phyloP scores from a whole-genome alignment of 1,140 invertebrate genomes.

The Drosophila baimaii region DNA sequence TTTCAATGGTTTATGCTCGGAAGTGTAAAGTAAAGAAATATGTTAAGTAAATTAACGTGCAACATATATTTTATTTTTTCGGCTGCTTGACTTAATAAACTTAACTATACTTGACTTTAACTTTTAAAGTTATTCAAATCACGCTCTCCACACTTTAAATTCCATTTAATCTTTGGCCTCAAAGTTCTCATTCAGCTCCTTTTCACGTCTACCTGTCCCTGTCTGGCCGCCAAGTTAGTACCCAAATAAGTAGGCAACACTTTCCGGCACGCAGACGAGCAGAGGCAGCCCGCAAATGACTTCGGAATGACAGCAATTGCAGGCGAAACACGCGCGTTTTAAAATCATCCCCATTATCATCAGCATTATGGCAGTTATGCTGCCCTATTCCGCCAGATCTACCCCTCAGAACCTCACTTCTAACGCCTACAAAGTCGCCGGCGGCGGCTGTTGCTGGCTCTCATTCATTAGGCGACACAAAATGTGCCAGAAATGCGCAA shows the following conservation, averaged over 20 bases:
- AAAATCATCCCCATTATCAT: constrained; percentile 82
- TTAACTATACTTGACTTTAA: neutral
- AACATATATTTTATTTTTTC: neutral
- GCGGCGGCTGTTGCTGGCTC: constrained; percentile 54
- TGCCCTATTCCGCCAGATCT: constrained; percentile 38
- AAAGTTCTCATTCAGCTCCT: neutral
- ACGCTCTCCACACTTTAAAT: constrained; percentile 9
- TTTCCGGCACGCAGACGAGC: constrained; percentile 32
- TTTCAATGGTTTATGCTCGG: neutral
- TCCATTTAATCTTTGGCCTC: neutral
- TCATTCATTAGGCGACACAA: constrained; percentile 74
- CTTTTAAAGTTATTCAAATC: neutral
- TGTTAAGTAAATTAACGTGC: neutral
- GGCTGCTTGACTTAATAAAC: too few relatives aligned
- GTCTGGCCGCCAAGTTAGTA: constrained; percentile 6
- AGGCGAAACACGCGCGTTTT: constrained; percentile 74
- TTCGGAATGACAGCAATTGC: constrained; percentile 76
- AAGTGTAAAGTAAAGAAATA: too few relatives aligned
- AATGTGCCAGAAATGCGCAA: constrained; percentile 69
- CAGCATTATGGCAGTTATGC: constrained; percentile 80
- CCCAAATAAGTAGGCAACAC: constrained; percentile 34
- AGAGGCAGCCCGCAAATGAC: constrained; percentile 65
- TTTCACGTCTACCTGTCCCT: neutral
- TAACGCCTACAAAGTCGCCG: constrained; percentile 48
- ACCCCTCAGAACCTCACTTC: constrained; percentile 11